These are phyloP conservation scores for Trachelus tabidus DNA, from an alignment of 2,888 invertebrate species.

Conservation along the genomic window DNA sequence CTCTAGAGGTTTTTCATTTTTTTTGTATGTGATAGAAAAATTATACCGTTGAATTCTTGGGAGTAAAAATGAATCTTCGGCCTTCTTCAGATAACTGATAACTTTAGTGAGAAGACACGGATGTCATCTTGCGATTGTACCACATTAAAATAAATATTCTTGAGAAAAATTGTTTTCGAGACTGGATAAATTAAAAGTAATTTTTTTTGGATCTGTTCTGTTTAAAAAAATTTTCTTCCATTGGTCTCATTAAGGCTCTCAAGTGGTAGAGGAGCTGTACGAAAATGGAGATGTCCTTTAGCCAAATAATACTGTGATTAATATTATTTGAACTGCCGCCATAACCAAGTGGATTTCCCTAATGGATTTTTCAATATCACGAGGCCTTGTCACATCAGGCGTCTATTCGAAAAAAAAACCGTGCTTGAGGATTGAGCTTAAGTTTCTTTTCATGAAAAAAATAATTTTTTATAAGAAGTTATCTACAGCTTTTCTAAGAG, in stretches of 20 bases:
- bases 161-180: neutral
- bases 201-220: neutral
- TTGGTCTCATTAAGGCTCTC: neutral
- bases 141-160: neutral
- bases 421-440: neutral
- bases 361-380: neutral
- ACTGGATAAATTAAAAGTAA: neutral
- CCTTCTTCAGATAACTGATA: neutral
- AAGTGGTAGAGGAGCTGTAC: neutral
- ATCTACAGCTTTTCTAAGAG: neutral
- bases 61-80: neutral
- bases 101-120: neutral
- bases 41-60: neutral
- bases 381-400: neutral
- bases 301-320: neutral
- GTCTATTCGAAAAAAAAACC: neutral
- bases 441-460: neutral
- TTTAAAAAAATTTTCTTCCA: neutral
- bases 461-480: neutral
- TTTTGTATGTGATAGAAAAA: neutral
- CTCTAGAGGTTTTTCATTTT: neutral
- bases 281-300: neutral
- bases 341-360: neutral
- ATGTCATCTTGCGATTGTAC: neutral
- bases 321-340: neutral